phyloP scores from a whole-genome alignment of 2,113 vertebrate species.

The Triplophysa tibetana region DNA sequence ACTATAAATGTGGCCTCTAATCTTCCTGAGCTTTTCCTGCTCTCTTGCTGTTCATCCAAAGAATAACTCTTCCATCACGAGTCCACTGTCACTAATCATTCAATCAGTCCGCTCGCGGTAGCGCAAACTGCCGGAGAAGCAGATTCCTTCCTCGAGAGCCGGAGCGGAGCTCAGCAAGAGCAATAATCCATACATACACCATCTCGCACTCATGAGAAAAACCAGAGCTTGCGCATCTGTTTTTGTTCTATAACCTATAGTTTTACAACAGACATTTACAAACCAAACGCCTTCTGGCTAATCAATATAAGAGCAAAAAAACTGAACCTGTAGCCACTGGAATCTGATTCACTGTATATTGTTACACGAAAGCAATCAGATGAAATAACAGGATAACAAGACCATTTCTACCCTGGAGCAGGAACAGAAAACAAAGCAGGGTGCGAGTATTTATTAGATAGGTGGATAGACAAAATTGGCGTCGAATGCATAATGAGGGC shows the following conservation, averaged over 20 bases:
- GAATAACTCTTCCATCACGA: slow-evolving; percentile 17
- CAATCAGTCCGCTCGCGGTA: slow-evolving; percentile 14
- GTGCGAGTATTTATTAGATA: slow-evolving; percentile 14
- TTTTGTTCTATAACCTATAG: slow-evolving; percentile 29
- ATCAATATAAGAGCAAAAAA: slow-evolving; percentile 33
- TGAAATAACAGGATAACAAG: slow-evolving; percentile 31
- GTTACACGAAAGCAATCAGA: slow-evolving; percentile 33
- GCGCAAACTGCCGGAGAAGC: slow-evolving; percentile 23
- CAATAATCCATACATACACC: slow-evolving; percentile 14
- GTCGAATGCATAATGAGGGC: neutral
- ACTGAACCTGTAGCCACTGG: slow-evolving; percentile 25
- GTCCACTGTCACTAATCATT: slow-evolving; percentile 40
- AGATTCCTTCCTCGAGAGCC: slow-evolving; percentile 27
- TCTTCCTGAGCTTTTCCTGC: slow-evolving; percentile 1
- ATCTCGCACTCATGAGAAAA: neutral
- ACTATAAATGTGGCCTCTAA: slow-evolving; percentile 11
- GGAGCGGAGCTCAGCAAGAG: neutral
- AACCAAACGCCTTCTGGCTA: slow-evolving; percentile 24
- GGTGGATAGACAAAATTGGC: neutral
- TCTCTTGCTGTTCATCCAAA: slow-evolving; percentile 16
- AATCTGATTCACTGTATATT: slow-evolving; percentile 29
- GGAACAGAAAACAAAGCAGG: slow-evolving; percentile 22
- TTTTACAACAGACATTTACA: slow-evolving; percentile 29
- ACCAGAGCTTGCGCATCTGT: slow-evolving; percentile 14
- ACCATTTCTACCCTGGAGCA: slow-evolving; percentile 17